Percentiles rank a stretch among this genome's conserved stretches.
These are phyloP conservation scores for Oreortyx pictus DNA, from an alignment of 2,797 vertebrate species.

Conservation along the genomic window DNA sequence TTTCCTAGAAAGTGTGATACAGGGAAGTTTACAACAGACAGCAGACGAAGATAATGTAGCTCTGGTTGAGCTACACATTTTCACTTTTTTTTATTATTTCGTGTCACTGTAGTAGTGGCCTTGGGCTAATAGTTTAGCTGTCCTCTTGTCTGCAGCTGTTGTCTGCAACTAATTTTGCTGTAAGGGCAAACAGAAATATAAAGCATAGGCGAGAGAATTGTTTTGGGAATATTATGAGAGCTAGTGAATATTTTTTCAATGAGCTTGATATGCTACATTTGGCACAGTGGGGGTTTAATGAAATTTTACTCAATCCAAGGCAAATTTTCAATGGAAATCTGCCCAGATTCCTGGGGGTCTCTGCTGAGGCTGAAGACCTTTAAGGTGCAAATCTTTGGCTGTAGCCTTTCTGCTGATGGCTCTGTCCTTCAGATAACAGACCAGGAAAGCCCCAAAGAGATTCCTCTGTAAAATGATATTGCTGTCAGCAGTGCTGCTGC, in stretches of 20 bases:
- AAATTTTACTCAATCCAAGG: constrained; percentile 67
- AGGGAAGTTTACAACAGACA: neutral
- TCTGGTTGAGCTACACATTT: neutral
- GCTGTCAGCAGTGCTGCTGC: neutral
- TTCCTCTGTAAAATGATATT: constrained; percentile 19
- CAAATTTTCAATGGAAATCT: constrained; percentile 55
- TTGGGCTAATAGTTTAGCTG: neutral
- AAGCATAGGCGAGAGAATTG: constrained; percentile 2
- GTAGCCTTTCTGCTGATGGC: constrained; percentile 11
- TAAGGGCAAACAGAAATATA: constrained; percentile 6
- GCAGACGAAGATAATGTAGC: neutral
- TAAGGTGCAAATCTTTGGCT: constrained; percentile 23
- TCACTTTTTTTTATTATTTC: neutral
- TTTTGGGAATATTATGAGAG: constrained; percentile 12
- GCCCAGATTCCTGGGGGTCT: constrained; percentile 63
- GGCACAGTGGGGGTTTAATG: constrained; percentile 37
- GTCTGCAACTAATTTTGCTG: constrained; percentile 24
- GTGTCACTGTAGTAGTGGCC: neutral
- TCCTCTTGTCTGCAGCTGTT: neutral
- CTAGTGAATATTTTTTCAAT: neutral
- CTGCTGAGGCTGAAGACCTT: constrained; percentile 49
- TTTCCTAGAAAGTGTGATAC: neutral
- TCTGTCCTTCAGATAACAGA: constrained; percentile 5
- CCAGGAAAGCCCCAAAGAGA: constrained; percentile 17
- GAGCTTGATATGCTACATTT: constrained; percentile 25